Percentiles rank a stretch among this genome's conserved stretches.
Conservation (phyloP, 92 coral and sea anemone species). For the Blastomussa wellsi region DNA sequence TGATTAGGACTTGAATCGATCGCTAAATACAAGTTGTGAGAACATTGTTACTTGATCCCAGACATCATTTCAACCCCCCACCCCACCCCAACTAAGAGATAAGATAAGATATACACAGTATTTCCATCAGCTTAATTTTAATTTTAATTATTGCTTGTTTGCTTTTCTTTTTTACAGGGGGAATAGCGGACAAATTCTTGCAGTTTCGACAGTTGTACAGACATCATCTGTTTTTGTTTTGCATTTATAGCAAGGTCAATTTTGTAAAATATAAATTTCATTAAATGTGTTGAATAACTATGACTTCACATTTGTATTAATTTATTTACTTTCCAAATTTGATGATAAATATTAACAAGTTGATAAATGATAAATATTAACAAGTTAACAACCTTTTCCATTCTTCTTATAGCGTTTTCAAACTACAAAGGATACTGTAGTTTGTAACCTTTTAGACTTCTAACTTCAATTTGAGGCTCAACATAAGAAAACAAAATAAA, state of each 20-base stretch:
- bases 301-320: not conserved
- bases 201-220: constrained; percentile 12
- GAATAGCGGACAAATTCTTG: not conserved
- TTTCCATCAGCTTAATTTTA: too few species aligned
- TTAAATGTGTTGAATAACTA: constrained; percentile 2
- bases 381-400: not conserved
- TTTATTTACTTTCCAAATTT: not conserved
- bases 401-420: not conserved
- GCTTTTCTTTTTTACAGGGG: constrained; percentile 8
- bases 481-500: too few species aligned
- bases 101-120: not conserved
- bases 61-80: too few species aligned
- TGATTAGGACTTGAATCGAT: too few species aligned
- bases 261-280: constrained; percentile 24
- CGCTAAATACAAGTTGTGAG: too few species aligned
- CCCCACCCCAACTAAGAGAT: too few species aligned
- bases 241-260: not conserved
- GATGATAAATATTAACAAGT: not conserved
- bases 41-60: too few species aligned
- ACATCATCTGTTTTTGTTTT: not conserved
- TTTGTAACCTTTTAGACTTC: too few species aligned
- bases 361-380: not conserved
- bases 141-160: not conserved
- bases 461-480: too few species aligned
- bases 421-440: too few species aligned